Evolutionary conservation across 2,113 vertebrate species (phyloP).

Genomic region (Datnioides undecimradiatus): DNA sequence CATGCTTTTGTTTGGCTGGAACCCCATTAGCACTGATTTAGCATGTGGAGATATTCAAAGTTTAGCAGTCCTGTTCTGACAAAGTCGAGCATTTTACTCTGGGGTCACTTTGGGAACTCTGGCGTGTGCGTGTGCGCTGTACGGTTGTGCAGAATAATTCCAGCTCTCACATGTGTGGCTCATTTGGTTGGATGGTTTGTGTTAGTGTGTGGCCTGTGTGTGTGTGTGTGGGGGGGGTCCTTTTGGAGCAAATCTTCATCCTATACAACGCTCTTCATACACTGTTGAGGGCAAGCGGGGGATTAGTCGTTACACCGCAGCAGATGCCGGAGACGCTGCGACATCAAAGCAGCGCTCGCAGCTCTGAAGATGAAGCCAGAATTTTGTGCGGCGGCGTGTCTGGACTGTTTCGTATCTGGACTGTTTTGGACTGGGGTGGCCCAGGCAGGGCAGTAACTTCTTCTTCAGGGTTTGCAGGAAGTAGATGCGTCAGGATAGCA

Average conservation of each 20-base stretch:
- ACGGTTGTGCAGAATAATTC: background rate
- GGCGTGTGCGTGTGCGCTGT: background rate
- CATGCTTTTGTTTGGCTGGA: no score
- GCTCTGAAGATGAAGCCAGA: slow-evolving; percentile 51
- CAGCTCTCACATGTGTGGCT: slow-evolving; percentile 14
- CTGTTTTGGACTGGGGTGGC: no score
- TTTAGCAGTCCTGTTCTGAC: no score
- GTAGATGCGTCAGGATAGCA: no score
- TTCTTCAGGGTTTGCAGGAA: no score
- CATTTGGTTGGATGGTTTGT: background rate
- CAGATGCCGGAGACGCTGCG: slow-evolving; percentile 28
- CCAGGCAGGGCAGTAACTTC: no score
- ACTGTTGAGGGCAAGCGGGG: slow-evolving; percentile 38
- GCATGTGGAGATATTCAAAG: no score
- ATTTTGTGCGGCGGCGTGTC: slow-evolving; percentile 45
- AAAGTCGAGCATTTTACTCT: background rate
- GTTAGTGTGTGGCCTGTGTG: slow-evolving; percentile 43
- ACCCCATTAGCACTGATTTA: background rate
- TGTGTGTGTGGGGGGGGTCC: slow-evolving; percentile 9
- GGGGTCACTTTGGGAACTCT: background rate
- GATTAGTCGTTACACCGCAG: slow-evolving; percentile 56
- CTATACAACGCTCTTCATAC: slow-evolving; percentile 41
- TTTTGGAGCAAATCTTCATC: slow-evolving; percentile 43
- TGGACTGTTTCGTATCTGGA: no score
- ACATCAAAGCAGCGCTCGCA: slow-evolving; percentile 61